Conservation (phyloP, 2,888 invertebrate species). For the Linnaemya vulpina region DNA sequence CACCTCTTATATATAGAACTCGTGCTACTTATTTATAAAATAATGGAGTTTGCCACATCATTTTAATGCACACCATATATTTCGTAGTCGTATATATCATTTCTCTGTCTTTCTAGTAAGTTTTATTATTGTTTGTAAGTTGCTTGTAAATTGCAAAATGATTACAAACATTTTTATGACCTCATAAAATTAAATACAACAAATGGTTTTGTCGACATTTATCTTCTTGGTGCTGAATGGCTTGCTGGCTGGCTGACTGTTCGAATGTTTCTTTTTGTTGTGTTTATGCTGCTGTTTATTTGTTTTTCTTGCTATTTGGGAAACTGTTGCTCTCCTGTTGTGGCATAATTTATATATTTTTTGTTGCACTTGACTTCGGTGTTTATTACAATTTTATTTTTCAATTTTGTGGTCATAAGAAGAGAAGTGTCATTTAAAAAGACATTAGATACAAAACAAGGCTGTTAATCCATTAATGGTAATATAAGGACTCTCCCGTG, state of each 20-base stretch:
- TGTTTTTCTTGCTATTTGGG: constrained; percentile 38
- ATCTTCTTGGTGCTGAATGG: constrained; percentile 72
- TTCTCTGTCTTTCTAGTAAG: not conserved
- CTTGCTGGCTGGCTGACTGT: constrained; percentile 11
- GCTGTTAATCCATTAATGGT: constrained; percentile 9
- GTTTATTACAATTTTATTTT: constrained; percentile 55
- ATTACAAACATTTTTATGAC: constrained; percentile 80
- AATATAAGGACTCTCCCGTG: not conserved
- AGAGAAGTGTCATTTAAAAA: constrained; percentile 50
- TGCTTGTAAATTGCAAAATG: constrained; percentile 78
- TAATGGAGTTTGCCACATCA: not conserved
- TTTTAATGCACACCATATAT: not conserved
- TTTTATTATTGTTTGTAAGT: constrained; percentile 39
- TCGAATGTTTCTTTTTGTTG: constrained; percentile 24
- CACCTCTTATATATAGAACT: too few relatives aligned
- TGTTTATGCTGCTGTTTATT: constrained; percentile 32
- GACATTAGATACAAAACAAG: constrained; percentile 25
- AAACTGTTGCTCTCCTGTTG: constrained; percentile 64
- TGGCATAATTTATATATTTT: constrained; percentile 61
- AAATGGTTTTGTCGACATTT: constrained; percentile 81
- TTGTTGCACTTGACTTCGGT: constrained; percentile 60
- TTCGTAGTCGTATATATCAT: not conserved
- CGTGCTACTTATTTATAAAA: not conserved
- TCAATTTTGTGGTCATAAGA: constrained; percentile 57
- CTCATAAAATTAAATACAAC: constrained; percentile 81